These are phyloP conservation scores for Thalpophila matura DNA, from an alignment of 2,888 invertebrate species.

Conservation along the genomic window DNA sequence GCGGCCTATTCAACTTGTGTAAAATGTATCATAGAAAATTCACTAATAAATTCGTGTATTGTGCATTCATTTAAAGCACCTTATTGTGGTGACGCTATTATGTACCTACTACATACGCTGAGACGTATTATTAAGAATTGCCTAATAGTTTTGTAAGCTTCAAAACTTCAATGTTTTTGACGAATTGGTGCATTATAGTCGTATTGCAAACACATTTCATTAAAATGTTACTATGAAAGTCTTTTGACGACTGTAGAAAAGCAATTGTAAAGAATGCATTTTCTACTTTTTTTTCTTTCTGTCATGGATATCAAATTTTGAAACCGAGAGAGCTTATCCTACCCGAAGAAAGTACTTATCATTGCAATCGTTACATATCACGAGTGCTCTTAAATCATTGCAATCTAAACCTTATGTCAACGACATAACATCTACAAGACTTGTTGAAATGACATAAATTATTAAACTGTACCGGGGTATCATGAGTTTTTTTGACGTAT, in stretches of 20 bases:
- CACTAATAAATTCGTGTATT: constrained; percentile 85
- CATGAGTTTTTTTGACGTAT: too few relatives aligned
- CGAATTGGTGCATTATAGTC: constrained; percentile 9
- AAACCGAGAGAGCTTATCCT: constrained; percentile 14
- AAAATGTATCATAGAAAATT: constrained; percentile 80
- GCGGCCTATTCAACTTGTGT: constrained; percentile 76
- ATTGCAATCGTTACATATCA: neutral
- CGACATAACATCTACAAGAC: neutral
- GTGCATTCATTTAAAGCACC: constrained; percentile 77
- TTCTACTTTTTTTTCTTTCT: constrained; percentile 28
- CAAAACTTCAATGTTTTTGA: neutral
- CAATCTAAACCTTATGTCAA: neutral
- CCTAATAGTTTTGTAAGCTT: neutral
- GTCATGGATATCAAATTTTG: constrained; percentile 15
- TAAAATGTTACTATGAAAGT: neutral
- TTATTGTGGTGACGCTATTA: constrained; percentile 59
- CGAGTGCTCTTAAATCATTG: too few relatives aligned
- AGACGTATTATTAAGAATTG: constrained; percentile 10
- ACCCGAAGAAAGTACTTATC: neutral
- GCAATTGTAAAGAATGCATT: constrained; percentile 25
- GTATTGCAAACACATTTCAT: neutral
- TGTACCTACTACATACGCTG: constrained; percentile 37
- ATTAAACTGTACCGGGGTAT: too few relatives aligned
- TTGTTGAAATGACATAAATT: neutral
- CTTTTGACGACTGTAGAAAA: constrained; percentile 10